Evolutionary conservation across 2,888 invertebrate species (phyloP), one percentile per base, ranked within the genome.

Genomic region (Synanthedon myopaeformis): DNA sequence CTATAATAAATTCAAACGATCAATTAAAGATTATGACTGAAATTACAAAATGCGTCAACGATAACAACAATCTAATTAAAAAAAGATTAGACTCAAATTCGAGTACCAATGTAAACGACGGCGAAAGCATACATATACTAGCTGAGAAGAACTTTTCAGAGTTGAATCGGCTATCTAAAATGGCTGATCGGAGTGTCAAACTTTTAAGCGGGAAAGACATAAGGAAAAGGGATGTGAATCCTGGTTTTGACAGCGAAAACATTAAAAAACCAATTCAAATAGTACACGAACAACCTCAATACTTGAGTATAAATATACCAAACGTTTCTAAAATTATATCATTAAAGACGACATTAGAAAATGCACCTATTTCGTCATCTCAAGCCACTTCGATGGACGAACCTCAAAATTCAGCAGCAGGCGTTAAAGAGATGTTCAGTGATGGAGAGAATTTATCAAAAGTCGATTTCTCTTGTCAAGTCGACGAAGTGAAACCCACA

Each of bases 81-180:
- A 77, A 71, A 61, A 72, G 79, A 56, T 57, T 88, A 12, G 87
- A 88, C 52, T 62, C 61, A n/a, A 11, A 42, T 41, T 62, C 64
- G 12, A 63, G 57, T 41, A 63, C 64, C 5, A 60, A 58, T 3
- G 58, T 63, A 10, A 52, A 59, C 13, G 72, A 71, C 10, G 78
- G 78, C 1, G 76, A 76, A 41, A 78, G 74, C 60, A 87, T 88
- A 42, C 71, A 75, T 57, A 64, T 70, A 1, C 61, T 88, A 45
- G 84, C 88, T 0, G 85, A 87, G 53, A 87, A 83, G 59, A 88
- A 87, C 61, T 84, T 88, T 58, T 78, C 82, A 1, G 87, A 88
- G 58, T 65, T 88, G 1, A 79, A 78, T 55, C 70, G 83, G 41
- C 63, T 88, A 6, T 88, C 88, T n/a, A 79, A 81, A 55, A 83